Percentiles rank a stretch among this genome's conserved stretches.
Evolutionary conservation across 1,140 invertebrate species (phyloP).

Genomic region (Nasonia giraulti): DNA sequence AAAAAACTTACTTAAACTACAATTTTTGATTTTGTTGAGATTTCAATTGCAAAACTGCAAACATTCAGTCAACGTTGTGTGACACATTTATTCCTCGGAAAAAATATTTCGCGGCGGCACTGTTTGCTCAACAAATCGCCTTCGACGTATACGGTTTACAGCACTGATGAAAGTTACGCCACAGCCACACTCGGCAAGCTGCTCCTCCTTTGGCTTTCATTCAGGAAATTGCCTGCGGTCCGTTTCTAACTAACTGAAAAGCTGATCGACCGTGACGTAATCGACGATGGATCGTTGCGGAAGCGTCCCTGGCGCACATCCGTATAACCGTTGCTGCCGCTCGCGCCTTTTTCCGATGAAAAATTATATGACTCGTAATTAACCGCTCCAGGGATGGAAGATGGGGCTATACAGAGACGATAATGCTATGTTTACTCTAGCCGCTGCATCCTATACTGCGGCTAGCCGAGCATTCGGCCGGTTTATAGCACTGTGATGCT

Average conservation of each 20-base stretch:
- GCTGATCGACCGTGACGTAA: constrained; percentile 57
- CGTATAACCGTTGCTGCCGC: not conserved
- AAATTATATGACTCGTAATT: constrained; percentile 2
- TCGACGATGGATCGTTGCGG: constrained; percentile 45
- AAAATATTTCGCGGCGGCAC: not conserved
- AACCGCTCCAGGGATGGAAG: not conserved
- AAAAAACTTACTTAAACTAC: too few species aligned
- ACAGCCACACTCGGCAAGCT: not conserved
- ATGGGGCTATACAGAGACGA: too few species aligned
- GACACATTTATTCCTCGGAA: too few species aligned
- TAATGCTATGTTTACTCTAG: not conserved
- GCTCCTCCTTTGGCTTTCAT: constrained; percentile 52
- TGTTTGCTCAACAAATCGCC: not conserved
- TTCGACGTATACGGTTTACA: constrained; percentile 47
- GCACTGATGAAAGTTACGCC: constrained; percentile 51
- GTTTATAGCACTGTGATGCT: too few species aligned
- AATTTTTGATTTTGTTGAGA: too few species aligned
- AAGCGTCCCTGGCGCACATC: not conserved
- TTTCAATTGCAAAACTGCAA: too few species aligned
- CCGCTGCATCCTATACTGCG: not conserved
- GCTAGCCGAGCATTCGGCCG: too few species aligned
- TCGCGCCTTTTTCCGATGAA: not conserved
- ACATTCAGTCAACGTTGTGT: too few species aligned
- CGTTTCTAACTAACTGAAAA: constrained; percentile 59
- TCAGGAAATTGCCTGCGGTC: constrained; percentile 64